Evolutionary conservation across 2,888 invertebrate species (phyloP), one percentile per base, ranked within the genome.

Genomic region (Oxyteleia sp.): DNA sequence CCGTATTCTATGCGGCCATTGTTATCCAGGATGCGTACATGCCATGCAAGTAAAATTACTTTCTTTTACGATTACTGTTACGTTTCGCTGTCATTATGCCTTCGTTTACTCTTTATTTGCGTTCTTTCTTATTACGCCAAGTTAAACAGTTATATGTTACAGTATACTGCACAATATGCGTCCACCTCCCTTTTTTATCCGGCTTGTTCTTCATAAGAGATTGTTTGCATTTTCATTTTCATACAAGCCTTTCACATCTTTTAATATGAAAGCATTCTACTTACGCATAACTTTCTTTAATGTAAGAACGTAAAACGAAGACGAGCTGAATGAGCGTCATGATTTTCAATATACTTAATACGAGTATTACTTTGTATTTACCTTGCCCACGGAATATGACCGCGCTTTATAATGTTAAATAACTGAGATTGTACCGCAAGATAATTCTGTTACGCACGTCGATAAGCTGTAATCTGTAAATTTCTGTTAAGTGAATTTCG

Each of bases 21-120:
- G 83, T 83, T 83, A 69, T 20, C 55, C 69, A 13, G 63, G 57
- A 79, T 69, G 61, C 79, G 74, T 74, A 49, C 61, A 69, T 74
- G 51, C 35, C 43, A 47, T 47, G 64, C 75, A 66, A 78, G 78
- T 63, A 61, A 78, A 74, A 75, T 84, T 32, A 71, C 83, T 59
- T 75, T 80, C n/a, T 82, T 69, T 78, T 72, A 68, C 53, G 55
- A 61, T 83, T 68, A 74, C 64, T 74, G 74, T 79, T 83, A 69
- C 74, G 61, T 69, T 74, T 69, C 74, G 18, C 53, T 79, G 75
- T 79, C 83, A 64, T 83, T 69, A 83, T 79, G 72, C 55, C 64
- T 78, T 72, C 76, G 47, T 79, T 79, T 78, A 83, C 51, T 79
- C 68, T 83, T 72, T 68, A 74, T 79, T 69, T 69, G 63, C 35